A percentile compares a stretch with the other conserved stretches of the same genome.
Evolutionary conservation across 2,113 vertebrate species (phyloP).

Genomic region (Synodontis membranacea): DNA sequence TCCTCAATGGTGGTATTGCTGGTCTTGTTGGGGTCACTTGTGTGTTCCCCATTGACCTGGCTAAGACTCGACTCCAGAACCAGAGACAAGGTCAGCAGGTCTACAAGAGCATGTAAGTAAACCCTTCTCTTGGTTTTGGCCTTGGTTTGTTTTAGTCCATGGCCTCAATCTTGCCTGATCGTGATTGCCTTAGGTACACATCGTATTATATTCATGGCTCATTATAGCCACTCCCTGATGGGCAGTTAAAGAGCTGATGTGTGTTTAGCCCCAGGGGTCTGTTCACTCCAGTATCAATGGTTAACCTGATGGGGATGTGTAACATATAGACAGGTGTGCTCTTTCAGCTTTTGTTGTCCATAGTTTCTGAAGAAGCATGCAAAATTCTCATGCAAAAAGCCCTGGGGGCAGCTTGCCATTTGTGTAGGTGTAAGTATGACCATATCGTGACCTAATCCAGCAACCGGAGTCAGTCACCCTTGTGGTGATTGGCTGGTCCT

Average conservation of each 20-base stretch:
- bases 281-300: background rate
- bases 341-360: background rate
- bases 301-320: slow-evolving; percentile 34
- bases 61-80: slow-evolving; percentile 84
- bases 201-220: background rate
- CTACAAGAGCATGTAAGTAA: slow-evolving; percentile 82
- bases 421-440: no score
- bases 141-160: background rate
- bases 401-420: background rate
- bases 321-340: background rate
- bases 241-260: background rate
- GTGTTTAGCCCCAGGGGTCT: background rate
- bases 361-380: background rate
- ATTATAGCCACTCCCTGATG: background rate
- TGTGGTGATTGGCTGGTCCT: no score
- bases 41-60: slow-evolving; percentile 83
- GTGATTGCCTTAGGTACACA: background rate
- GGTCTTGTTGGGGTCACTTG: slow-evolving; percentile 83
- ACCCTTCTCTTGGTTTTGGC: background rate
- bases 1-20: slow-evolving; percentile 83
- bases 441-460: no score
- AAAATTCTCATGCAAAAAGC: background rate
- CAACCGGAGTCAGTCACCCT: no score
- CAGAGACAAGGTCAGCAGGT: slow-evolving; percentile 79
- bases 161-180: no score